Conservation (phyloP, 1,140 invertebrate genomes). For the Drosophila subobscura region DNA sequence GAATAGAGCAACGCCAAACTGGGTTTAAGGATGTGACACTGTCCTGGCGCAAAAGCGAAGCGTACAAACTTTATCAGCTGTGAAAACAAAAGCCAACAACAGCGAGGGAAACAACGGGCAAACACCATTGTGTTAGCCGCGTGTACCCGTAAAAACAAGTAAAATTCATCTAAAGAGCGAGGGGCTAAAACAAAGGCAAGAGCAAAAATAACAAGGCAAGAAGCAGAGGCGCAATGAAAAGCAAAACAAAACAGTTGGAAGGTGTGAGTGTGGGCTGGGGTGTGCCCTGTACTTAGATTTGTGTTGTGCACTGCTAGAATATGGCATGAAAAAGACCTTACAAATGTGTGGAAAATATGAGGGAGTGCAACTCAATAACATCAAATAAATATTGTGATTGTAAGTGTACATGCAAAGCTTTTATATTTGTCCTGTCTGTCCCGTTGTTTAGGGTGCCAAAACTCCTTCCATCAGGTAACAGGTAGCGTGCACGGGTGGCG, state of each 20-base stretch:
- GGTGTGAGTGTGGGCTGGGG: neutral
- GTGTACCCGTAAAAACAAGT: slow-evolving; percentile 48
- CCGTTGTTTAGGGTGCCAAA: too few species aligned
- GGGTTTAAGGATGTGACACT: slow-evolving; percentile 55
- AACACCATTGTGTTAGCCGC: slow-evolving; percentile 57
- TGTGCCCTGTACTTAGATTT: neutral
- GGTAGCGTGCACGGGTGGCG: too few species aligned
- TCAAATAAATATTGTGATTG: too few species aligned
- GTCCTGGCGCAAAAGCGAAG: slow-evolving; percentile 6
- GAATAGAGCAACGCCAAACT: slow-evolving; percentile 49
- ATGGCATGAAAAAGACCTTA: too few species aligned
- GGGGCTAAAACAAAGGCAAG: slow-evolving; percentile 35
- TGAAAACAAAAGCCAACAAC: slow-evolving; percentile 47
- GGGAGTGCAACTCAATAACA: too few species aligned
- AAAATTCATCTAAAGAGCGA: slow-evolving; percentile 27
- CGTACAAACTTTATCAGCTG: slow-evolving; percentile 68
- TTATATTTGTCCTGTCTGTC: too few species aligned
- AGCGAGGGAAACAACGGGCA: neutral
- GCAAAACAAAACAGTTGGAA: slow-evolving; percentile 17
- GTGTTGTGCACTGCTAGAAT: too few species aligned
- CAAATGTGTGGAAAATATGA: too few species aligned
- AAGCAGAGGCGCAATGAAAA: slow-evolving; percentile 28
- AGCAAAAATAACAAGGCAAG: slow-evolving; percentile 21
- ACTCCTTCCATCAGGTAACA: too few species aligned
- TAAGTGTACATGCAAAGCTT: too few species aligned